Evolutionary conservation across 2,113 vertebrate genomes (phyloP).

Genomic region (Hymenochirus boettgeri): DNA sequence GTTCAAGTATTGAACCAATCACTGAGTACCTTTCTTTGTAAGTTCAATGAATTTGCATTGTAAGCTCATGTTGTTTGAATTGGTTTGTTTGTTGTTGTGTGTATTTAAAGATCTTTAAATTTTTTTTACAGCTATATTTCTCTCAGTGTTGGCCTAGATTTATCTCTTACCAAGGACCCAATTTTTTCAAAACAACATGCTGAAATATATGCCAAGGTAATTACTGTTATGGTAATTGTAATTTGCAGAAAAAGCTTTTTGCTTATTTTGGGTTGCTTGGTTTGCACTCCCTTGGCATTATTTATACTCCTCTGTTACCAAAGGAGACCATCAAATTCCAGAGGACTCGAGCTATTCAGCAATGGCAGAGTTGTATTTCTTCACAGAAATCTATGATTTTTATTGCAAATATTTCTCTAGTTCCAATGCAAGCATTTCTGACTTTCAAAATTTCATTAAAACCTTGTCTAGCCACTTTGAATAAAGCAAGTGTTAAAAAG

Average conservation of each 20-base stretch:
- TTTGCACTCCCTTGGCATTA: too few species aligned
- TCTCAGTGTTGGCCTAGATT: background rate
- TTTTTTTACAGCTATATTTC: constrained; percentile 13
- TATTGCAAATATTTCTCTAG: too few species aligned
- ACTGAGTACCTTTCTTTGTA: background rate
- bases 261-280: background rate
- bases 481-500: too few species aligned
- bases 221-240: background rate
- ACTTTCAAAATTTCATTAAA: too few species aligned
- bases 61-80: too few species aligned
- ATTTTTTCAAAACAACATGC: constrained; percentile 1
- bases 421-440: too few species aligned
- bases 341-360: too few species aligned
- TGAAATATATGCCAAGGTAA: constrained; percentile 17
- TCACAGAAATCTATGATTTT: too few species aligned
- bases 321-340: too few species aligned
- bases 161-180: constrained; percentile 10
- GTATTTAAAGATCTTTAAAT: background rate
- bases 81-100: background rate
- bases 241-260: background rate
- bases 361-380: too few species aligned
- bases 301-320: too few species aligned
- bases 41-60: background rate
- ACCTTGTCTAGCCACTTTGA: too few species aligned
- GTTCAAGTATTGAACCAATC: background rate